Evolutionary conservation across 2,888 invertebrate genomes (phyloP).

Genomic region (Gonocerus acuteangulatus): DNA sequence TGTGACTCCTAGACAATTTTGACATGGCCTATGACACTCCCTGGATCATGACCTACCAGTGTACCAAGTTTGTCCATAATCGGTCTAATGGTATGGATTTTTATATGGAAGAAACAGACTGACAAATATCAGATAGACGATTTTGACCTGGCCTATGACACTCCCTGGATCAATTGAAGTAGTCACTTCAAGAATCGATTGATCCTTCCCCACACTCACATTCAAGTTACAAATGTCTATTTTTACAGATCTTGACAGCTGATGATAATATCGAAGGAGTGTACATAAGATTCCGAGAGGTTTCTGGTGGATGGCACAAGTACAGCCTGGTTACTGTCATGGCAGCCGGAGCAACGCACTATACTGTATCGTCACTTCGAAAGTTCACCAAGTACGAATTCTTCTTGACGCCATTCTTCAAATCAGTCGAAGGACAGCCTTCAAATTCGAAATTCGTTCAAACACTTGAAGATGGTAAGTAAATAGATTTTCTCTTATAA

Average conservation of each 20-base stretch:
- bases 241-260: slow-evolving; percentile 46
- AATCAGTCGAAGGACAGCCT: slow-evolving; percentile 79
- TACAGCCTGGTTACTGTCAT: slow-evolving; percentile 63
- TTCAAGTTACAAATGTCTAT: too few species aligned
- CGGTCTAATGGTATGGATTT: too few species aligned
- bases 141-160: too few species aligned
- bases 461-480: slow-evolving; percentile 38
- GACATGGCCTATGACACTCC: too few species aligned
- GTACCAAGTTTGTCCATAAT: too few species aligned
- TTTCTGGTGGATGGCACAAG: slow-evolving; percentile 50
- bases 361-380: slow-evolving; percentile 66
- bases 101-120: too few species aligned
- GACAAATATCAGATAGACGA: too few species aligned
- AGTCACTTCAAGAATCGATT: too few species aligned
- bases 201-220: too few species aligned
- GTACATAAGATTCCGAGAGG: slow-evolving; percentile 59
- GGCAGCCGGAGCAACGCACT: slow-evolving; percentile 63
- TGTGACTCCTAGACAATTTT: too few species aligned
- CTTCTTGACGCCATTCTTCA: slow-evolving; percentile 84
- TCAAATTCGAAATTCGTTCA: slow-evolving; percentile 79
- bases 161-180: too few species aligned
- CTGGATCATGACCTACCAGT: too few species aligned
- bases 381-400: slow-evolving; percentile 86
- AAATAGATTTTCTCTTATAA: background rate
- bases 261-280: slow-evolving; percentile 58